These are phyloP conservation scores for Henricia sp. DNA, from an alignment of 53 echinoderm and acorn worm genomes.

Conservation along the genomic window DNA sequence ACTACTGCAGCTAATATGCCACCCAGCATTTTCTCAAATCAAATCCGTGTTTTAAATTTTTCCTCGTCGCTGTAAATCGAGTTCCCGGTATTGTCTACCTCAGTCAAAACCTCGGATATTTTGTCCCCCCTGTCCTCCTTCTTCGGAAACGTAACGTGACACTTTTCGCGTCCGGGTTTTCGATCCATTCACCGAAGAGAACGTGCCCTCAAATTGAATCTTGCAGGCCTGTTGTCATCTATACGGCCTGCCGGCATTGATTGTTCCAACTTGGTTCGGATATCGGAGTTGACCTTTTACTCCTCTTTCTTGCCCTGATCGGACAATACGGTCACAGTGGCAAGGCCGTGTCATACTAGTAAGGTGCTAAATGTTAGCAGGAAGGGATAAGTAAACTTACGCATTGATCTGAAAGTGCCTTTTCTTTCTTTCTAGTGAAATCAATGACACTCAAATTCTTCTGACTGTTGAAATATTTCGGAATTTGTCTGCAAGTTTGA, in stretches of 20 bases:
- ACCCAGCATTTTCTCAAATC: slow-evolving; percentile 5
- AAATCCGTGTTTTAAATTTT: neutral
- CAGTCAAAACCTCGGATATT: slow-evolving; percentile 4
- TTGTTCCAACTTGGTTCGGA: slow-evolving; percentile 3
- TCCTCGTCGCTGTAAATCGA: neutral
- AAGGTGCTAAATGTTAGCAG: neutral
- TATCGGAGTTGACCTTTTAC: slow-evolving; percentile 32
- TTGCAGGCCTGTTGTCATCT: slow-evolving; percentile 26
- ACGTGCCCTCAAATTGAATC: slow-evolving; percentile 41
- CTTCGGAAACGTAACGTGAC: slow-evolving; percentile 7
- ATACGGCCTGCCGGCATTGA: slow-evolving; percentile 27
- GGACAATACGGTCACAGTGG: neutral
- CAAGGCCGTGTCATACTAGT: neutral
- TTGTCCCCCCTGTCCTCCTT: slow-evolving; percentile 6
- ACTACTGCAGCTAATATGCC: slow-evolving; percentile 4
- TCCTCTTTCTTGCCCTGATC: neutral
- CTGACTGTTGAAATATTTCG: too few species aligned
- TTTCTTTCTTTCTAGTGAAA: too few species aligned
- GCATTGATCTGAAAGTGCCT: neutral
- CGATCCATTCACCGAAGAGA: slow-evolving; percentile 18
- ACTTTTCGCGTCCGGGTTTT: slow-evolving; percentile 20
- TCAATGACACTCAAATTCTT: too few species aligned
- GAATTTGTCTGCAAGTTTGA: too few species aligned
- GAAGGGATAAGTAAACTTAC: neutral
- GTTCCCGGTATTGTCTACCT: slow-evolving; percentile 10